These are phyloP conservation scores for Sebastes schlegelii DNA, from an alignment of 2,113 vertebrate genomes.

Conservation along the genomic window DNA sequence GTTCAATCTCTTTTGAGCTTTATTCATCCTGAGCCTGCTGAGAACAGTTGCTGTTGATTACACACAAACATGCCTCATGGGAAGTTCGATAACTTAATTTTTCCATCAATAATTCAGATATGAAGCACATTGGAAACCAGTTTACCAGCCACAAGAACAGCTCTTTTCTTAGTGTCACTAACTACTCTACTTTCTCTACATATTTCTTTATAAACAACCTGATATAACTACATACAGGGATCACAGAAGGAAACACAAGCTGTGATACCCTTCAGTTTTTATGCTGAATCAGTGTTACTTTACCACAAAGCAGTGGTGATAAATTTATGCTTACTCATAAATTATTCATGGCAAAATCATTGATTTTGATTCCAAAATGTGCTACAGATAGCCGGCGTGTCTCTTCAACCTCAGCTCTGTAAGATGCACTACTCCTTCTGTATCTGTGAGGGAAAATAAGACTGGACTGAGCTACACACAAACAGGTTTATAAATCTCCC, in stretches of 20 bases:
- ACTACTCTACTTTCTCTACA: background rate
- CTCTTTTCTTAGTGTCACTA: background rate
- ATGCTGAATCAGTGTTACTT: constrained; percentile 53
- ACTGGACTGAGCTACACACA: constrained; percentile 35
- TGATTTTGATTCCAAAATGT: constrained; percentile 56
- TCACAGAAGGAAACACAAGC: constrained; percentile 29
- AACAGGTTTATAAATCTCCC: constrained; percentile 39
- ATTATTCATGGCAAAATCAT: constrained; percentile 68
- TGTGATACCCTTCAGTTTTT: constrained; percentile 9
- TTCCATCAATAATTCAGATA: background rate
- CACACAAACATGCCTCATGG: background rate
- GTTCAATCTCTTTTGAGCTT: constrained; percentile 29
- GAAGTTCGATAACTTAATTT: background rate
- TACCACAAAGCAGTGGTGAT: constrained; percentile 23
- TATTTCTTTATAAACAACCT: constrained; percentile 1
- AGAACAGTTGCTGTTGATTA: constrained; percentile 9
- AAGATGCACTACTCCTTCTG: constrained; percentile 14
- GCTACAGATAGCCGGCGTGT: background rate
- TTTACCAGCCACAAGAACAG: background rate
- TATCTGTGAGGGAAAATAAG: constrained; percentile 35
- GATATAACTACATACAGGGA: background rate
- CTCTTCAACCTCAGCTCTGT: constrained; percentile 14
- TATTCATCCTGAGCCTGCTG: constrained; percentile 19
- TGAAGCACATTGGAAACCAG: background rate
- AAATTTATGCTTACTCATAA: constrained; percentile 35